A percentile compares a stretch with the other conserved stretches of the same genome.
These are phyloP conservation scores for Lacerta agilis DNA, from an alignment of 2,797 vertebrate species.

Conservation along the genomic window DNA sequence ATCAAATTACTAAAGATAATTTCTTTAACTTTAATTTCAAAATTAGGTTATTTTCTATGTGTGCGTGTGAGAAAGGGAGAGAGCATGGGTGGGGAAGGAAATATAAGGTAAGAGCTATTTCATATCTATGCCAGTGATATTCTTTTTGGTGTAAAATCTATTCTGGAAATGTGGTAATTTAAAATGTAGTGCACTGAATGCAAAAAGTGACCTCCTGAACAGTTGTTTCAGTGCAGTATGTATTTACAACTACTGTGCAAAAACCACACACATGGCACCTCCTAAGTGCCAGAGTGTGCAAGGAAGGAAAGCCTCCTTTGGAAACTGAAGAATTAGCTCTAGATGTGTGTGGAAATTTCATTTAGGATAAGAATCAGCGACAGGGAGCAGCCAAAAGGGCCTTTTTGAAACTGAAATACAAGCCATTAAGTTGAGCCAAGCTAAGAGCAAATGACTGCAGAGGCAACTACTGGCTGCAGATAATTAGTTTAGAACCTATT, in stretches of 20 bases:
- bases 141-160: not conserved
- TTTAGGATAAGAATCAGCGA: constrained; percentile 75
- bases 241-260: constrained; percentile 1
- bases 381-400: constrained; percentile 77
- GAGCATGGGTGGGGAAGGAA: not conserved
- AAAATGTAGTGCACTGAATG: not conserved
- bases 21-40: rapidly evolving
- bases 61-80: not conserved
- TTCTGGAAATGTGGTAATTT: not conserved
- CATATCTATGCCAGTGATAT: not conserved
- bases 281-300: constrained; percentile 34
- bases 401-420: constrained; percentile 76
- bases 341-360: constrained; percentile 73
- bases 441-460: constrained; percentile 75
- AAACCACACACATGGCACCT: not conserved
- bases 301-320: constrained; percentile 56
- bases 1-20: constrained; percentile 7
- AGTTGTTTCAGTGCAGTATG: not conserved
- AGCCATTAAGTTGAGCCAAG: constrained; percentile 78
- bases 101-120: not conserved
- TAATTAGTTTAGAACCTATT: constrained; percentile 82
- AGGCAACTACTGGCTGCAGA: constrained; percentile 73
- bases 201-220: not conserved
- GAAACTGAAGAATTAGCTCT: constrained; percentile 63
- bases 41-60: rapidly evolving